A percentile compares a stretch with the other conserved stretches of the same genome.
Evolutionary conservation across 2,113 vertebrate species (phyloP).

Genomic region (Melozone crissalis): DNA sequence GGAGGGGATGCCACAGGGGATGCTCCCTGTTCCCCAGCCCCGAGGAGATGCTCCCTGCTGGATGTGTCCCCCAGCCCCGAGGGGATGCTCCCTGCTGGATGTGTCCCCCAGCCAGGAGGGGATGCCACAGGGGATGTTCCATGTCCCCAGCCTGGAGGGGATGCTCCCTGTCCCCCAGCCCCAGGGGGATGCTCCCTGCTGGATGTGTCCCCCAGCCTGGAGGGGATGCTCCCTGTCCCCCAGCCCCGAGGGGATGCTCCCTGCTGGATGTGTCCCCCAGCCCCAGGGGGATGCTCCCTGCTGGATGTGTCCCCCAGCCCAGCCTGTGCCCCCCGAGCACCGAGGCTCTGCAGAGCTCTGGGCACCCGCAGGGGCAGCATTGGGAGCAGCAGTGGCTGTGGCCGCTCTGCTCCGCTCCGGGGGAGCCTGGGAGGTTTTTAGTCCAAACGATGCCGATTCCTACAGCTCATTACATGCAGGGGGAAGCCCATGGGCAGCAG

Average conservation of each 20-base stretch:
- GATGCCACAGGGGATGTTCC: not conserved
- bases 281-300: not conserved
- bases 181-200: not conserved
- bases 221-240: too few relatives aligned
- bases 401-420: not conserved
- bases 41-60: too few relatives aligned
- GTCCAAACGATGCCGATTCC: accelerated
- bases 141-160: too few relatives aligned
- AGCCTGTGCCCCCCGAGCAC: accelerated
- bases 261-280: not conserved
- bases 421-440: not conserved
- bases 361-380: accelerated
- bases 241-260: not conserved
- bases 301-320: not conserved
- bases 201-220: too few relatives aligned
- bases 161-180: not conserved
- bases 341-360: accelerated
- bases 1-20: too few relatives aligned
- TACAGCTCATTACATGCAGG: accelerated
- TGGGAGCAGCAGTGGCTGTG: accelerated
- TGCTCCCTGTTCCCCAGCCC: too few relatives aligned
- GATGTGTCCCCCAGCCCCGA: too few relatives aligned
- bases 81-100: too few relatives aligned
- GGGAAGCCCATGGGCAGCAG: not conserved
- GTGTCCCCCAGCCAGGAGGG: too few relatives aligned